Conservation (phyloP, 2,113 vertebrate genomes). For the Grammomys surdaster region DNA sequence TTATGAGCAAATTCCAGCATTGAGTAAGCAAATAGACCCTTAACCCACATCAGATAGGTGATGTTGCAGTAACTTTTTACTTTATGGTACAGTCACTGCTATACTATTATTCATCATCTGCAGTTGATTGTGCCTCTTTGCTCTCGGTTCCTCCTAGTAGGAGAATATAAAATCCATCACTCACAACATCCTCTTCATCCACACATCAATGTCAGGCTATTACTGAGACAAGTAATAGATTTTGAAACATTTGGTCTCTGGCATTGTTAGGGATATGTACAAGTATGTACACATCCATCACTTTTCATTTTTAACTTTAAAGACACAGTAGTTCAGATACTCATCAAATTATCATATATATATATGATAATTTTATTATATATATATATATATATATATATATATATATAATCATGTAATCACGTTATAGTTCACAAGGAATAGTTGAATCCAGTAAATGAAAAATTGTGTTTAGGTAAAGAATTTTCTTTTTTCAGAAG, state of each 20-base stretch:
- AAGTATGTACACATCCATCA: neutral
- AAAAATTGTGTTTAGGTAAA: slow-evolving; percentile 35
- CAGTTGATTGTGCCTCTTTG: neutral
- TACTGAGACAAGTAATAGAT: neutral
- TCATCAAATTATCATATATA: neutral
- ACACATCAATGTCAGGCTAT: neutral
- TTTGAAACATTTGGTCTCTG: slow-evolving; percentile 22
- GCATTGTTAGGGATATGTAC: neutral
- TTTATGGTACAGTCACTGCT: neutral
- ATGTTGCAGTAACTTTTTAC: neutral
- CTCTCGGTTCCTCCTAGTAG: neutral
- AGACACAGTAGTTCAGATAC: neutral
- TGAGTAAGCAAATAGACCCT: neutral
- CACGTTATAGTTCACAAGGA: neutral
- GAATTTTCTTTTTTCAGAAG: slow-evolving; percentile 31
- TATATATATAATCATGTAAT: no score
- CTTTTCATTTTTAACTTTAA: slow-evolving; percentile 31
- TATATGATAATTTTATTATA: no score
- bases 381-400: no score
- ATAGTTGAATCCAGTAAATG: neutral
- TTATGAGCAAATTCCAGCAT: neutral
- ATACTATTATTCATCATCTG: neutral
- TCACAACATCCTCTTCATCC: neutral
- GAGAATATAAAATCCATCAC: neutral
- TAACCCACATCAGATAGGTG: neutral